Evolutionary conservation across 2,888 invertebrate genomes (phyloP).

Genomic region (Tetragnatha montana): DNA sequence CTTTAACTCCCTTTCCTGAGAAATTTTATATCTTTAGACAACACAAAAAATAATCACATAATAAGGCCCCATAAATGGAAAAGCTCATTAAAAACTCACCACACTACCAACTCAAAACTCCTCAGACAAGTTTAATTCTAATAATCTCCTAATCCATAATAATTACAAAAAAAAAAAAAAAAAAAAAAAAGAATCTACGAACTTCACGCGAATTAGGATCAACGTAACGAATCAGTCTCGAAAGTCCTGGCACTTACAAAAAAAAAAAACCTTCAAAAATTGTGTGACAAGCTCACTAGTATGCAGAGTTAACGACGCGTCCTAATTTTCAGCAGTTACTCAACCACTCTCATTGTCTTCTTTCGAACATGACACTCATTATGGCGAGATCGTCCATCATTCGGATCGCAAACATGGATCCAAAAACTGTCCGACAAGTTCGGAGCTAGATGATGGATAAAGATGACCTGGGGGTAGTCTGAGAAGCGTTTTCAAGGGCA

Average conservation of each 20-base stretch:
- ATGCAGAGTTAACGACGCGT: slow-evolving; percentile 45
- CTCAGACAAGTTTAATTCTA: neutral
- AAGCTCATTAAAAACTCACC: neutral
- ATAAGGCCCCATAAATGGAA: neutral
- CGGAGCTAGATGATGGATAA: slow-evolving; percentile 43
- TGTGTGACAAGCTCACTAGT: neutral
- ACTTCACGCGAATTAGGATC: slow-evolving; percentile 28
- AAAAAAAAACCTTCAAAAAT: slow-evolving; percentile 10
- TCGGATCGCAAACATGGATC: slow-evolving; percentile 41
- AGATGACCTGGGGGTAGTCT: slow-evolving; percentile 34
- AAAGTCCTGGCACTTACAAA: neutral
- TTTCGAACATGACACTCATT: slow-evolving; percentile 40
- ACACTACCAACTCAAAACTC: neutral
- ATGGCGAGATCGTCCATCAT: slow-evolving; percentile 42
- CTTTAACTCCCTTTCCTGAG: too few species aligned
- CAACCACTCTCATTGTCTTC: slow-evolving; percentile 19
- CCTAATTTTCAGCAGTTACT: slow-evolving; percentile 42
- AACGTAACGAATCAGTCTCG: slow-evolving; percentile 35
- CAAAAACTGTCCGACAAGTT: slow-evolving; percentile 37
- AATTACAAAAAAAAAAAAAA: slow-evolving; percentile 17
- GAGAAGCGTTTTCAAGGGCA: slow-evolving; percentile 20
- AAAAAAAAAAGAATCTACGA: slow-evolving; percentile 6
- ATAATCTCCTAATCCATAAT: neutral
- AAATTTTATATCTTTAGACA: too few species aligned
- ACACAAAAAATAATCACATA: too few species aligned